Evolutionary conservation across 2,113 vertebrate species (phyloP).

Genomic region (Lagopus muta): DNA sequence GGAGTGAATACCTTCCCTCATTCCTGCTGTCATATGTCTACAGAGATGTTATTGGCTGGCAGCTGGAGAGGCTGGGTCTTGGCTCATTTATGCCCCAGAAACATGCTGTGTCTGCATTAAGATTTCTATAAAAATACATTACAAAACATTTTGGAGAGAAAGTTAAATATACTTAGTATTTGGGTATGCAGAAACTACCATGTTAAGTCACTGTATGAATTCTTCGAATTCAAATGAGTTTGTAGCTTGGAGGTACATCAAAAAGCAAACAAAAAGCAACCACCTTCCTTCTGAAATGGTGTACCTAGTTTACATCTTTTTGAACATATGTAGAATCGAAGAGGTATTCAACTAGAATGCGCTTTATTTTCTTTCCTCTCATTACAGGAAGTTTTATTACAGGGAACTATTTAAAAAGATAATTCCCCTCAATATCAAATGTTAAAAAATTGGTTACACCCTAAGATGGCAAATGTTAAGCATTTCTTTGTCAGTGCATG

Average conservation of each 20-base stretch:
- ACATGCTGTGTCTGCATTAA: not conserved
- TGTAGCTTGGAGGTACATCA: slow-evolving; percentile 28
- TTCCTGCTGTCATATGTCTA: slow-evolving; percentile 39
- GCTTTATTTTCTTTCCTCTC: not conserved
- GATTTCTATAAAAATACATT: slow-evolving; percentile 15
- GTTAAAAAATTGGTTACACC: not conserved
- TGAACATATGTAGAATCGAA: not conserved
- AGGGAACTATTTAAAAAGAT: not conserved
- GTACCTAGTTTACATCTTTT: not conserved
- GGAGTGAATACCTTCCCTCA: not conserved
- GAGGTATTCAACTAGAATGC: not conserved
- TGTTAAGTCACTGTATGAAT: not conserved
- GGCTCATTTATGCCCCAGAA: not conserved
- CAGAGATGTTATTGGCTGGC: slow-evolving; percentile 1
- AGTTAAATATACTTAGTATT: slow-evolving; percentile 9
- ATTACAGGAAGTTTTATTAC: not conserved
- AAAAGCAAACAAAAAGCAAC: not conserved
- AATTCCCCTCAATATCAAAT: not conserved
- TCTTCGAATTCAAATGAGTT: not conserved
- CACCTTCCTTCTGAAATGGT: not conserved
- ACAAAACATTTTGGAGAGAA: slow-evolving; percentile 7
- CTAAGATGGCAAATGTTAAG: not conserved
- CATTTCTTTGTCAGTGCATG: not conserved
- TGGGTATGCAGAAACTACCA: not conserved
- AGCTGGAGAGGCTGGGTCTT: slow-evolving; percentile 5